These are phyloP conservation scores for Rhynchophorus ferrugineus DNA, from an alignment of 1,140 invertebrate genomes.

Conservation along the genomic window DNA sequence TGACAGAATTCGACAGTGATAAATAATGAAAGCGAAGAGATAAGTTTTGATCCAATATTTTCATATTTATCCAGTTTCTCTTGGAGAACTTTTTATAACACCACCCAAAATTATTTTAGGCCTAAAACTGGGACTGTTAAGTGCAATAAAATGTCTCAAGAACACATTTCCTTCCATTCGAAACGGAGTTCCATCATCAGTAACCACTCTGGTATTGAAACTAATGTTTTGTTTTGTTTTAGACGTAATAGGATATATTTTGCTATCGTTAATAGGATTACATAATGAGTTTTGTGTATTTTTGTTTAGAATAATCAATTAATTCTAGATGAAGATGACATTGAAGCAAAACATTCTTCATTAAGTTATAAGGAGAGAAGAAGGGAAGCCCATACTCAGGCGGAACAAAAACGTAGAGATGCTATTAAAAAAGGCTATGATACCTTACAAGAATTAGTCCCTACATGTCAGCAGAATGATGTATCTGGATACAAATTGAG, in stretches of 20 bases:
- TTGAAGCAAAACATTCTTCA: slow-evolving; percentile 61
- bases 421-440: slow-evolving; percentile 96
- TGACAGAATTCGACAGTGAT: not conserved
- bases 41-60: not conserved
- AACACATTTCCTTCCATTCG: slow-evolving; percentile 3
- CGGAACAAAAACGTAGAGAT: slow-evolving; percentile 94
- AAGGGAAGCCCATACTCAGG: slow-evolving; percentile 92
- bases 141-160: slow-evolving; percentile 6
- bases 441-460: slow-evolving; percentile 83
- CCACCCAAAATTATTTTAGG: not conserved
- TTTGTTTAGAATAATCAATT: not conserved
- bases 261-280: not conserved
- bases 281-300: too few relatives aligned
- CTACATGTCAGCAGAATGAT: slow-evolving; percentile 83
- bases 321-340: slow-evolving; percentile 73
- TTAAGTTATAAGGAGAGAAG: slow-evolving; percentile 88
- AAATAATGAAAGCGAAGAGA: not conserved
- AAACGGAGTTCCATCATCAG: not conserved
- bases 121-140: not conserved
- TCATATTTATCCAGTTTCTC: not conserved
- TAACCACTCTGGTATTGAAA: slow-evolving; percentile 5
- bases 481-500: slow-evolving; percentile 85
- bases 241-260: not conserved
- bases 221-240: not conserved
- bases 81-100: not conserved